Conservation (phyloP, 1,140 invertebrate species). For the Plutomurus gul region DNA sequence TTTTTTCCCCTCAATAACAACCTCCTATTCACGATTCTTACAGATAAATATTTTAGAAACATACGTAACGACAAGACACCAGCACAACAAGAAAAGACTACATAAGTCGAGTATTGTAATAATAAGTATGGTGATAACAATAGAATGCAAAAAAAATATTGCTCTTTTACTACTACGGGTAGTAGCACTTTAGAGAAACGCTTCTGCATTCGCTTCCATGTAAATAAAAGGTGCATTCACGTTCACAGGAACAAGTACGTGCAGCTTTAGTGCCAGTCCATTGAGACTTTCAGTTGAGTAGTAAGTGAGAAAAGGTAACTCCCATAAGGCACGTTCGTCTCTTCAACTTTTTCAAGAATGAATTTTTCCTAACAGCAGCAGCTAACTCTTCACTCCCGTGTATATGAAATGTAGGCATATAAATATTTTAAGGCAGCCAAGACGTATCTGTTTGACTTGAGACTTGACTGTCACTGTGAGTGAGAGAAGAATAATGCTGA, state of each 20-base stretch:
- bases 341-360: slow-evolving; percentile 17
- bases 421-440: too few species aligned
- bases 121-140: neutral
- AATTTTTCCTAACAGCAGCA: neutral
- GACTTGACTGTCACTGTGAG: neutral
- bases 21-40: too few species aligned
- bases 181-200: neutral
- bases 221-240: too few species aligned
- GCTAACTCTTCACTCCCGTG: too few species aligned
- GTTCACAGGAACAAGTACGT: too few species aligned
- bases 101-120: neutral
- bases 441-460: too few species aligned
- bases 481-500: neutral
- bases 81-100: neutral
- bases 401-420: too few species aligned
- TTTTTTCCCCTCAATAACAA: too few species aligned
- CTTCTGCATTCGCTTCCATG: too few species aligned
- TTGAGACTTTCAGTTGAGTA: neutral
- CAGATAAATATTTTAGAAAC: neutral
- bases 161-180: too few species aligned
- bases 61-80: neutral
- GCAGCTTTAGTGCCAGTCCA: too few species aligned
- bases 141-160: neutral
- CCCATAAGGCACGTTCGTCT: slow-evolving; percentile 1
- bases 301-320: slow-evolving; percentile 2